Percentiles rank a stretch among this genome's conserved stretches.
phyloP scores from a whole-genome alignment of 2,113 vertebrate species.

The Orthonyx spaldingii region DNA sequence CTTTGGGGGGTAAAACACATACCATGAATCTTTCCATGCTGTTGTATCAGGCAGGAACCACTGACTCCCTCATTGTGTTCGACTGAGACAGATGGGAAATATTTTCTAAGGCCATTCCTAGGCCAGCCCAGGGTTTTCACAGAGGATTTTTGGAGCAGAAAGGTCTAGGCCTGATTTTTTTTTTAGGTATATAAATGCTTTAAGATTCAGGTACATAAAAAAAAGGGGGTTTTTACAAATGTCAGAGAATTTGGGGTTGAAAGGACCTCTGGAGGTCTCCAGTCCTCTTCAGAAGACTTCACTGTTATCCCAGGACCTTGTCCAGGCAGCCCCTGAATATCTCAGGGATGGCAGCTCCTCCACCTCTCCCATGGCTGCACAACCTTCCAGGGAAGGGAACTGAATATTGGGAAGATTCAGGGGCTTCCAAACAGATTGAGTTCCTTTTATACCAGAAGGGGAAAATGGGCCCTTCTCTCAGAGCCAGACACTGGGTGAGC shows the following conservation, averaged over 20 bases:
- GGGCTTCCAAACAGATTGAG: background rate
- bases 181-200: background rate
- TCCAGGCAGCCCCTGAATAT: background rate
- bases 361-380: background rate
- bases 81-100: background rate
- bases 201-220: background rate
- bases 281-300: background rate
- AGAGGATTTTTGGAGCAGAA: background rate
- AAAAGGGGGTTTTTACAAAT: background rate
- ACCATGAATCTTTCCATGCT: conserved; percentile 24
- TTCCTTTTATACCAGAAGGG: background rate
- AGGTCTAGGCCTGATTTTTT: background rate
- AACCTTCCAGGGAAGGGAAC: background rate
- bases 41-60: background rate
- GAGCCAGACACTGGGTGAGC: background rate
- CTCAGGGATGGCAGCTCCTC: background rate
- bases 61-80: background rate
- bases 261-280: background rate
- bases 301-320: background rate
- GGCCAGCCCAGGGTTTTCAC: background rate
- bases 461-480: background rate
- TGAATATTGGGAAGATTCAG: background rate
- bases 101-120: background rate
- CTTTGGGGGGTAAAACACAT: background rate
- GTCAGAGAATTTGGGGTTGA: background rate